These are phyloP conservation scores for Erythrocercus mccallii DNA, from an alignment of 2,113 vertebrate genomes.

Conservation along the genomic window DNA sequence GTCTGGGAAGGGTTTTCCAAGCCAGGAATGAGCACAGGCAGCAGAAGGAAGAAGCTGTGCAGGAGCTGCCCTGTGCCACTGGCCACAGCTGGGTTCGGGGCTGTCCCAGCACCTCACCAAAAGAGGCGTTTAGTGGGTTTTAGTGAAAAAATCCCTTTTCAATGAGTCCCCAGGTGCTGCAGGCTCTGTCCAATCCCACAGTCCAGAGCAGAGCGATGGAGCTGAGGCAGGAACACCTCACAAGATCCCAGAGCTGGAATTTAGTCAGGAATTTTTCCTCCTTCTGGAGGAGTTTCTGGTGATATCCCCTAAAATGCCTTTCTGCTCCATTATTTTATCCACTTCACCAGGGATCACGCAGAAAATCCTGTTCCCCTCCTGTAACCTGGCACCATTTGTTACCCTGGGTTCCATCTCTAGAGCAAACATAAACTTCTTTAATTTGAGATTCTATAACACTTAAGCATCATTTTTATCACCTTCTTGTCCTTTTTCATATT, in stretches of 20 bases:
- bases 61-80: background rate
- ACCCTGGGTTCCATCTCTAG: background rate
- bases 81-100: rapidly evolving
- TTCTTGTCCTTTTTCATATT: background rate
- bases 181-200: background rate
- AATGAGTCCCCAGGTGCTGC: rapidly evolving
- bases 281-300: background rate
- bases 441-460: background rate
- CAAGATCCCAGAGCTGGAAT: rapidly evolving
- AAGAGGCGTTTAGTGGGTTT: background rate
- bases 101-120: rapidly evolving
- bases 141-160: background rate
- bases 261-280: background rate
- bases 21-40: background rate
- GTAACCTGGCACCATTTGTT: background rate
- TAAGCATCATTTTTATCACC: background rate
- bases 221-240: background rate
- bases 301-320: background rate
- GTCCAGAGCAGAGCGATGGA: background rate
- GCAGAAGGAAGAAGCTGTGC: background rate
- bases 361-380: background rate
- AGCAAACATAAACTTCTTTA: background rate
- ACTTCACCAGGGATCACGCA: background rate
- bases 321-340: background rate
- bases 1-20: background rate